Evolutionary conservation across 1,140 invertebrate genomes (phyloP), one percentile per base, ranked within the genome.

Genomic region (Galendromus occidentalis): DNA sequence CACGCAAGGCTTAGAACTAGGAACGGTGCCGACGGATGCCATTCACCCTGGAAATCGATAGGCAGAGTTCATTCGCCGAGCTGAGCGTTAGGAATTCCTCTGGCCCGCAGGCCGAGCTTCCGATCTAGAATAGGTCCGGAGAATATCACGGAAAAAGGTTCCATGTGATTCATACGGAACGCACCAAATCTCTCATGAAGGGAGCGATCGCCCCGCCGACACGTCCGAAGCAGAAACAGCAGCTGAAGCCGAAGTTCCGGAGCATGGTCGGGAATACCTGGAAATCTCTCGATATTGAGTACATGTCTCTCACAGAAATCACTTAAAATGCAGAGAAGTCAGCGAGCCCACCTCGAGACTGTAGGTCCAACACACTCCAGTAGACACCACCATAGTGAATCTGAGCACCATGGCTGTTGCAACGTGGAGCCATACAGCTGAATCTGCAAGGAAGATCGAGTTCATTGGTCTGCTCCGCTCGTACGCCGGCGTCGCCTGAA

Each of bases 191-290:
- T 59, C 51, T 59, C 51, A 59, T 59, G 51, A 59, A 59, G 51
- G 51, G 51, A 5, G 51, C 51, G 2, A 59, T 59, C 2, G 51
- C 33, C 25, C 51, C 51, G n/a, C 51, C 51, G 33, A 59, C 25
- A 5, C 51, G 51, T 59, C 51, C 51, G 51, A n/a, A 59, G 51
- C 51, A 59, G 51, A 59, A 59, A 25, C 51, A 59, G 51, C 51
- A 59, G 22, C 51, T 59, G 51, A 59, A 59, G 12, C 51, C 51
- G 33, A 59, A 59, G 33, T 59, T 59, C 25, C 51, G 12, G 1
- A 59, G 25, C 14, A 59, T 25, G 4, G 51, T 59, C 14, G 51
- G 51, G 9, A 59, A 59, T 5, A 59, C 33, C 51, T 59, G 45
- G 51, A 14, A 22, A 39, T 39, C 33, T 39, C 33, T n/a, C n/a